phyloP scores from a whole-genome alignment of 2,113 vertebrate genomes.

The Lonchura striata region DNA sequence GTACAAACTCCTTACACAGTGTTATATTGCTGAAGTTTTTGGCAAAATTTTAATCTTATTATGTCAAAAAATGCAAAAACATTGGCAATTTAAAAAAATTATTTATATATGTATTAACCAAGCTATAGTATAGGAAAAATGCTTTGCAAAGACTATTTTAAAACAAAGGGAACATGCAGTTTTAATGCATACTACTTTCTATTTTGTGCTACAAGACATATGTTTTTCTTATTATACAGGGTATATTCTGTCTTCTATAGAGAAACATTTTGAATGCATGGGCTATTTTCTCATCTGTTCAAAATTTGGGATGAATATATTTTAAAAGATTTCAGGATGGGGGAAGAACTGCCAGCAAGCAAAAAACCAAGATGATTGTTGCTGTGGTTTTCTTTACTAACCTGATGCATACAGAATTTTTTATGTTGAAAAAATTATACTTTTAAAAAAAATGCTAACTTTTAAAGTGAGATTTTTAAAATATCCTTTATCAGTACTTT shows the following conservation, averaged over 20 bases:
- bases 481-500: background rate
- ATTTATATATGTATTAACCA: background rate
- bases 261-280: background rate
- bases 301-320: background rate
- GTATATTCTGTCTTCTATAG: background rate
- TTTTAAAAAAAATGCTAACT: background rate
- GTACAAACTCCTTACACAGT: background rate
- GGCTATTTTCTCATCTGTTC: background rate
- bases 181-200: background rate
- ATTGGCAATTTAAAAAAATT: background rate
- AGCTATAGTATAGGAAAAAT: background rate
- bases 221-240: background rate
- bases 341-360: background rate
- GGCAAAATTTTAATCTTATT: background rate
- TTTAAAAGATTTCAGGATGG: background rate
- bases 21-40: background rate
- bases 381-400: background rate
- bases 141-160: background rate
- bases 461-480: background rate
- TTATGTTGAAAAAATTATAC: background rate
- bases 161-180: background rate
- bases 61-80: background rate
- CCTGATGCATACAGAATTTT: background rate
- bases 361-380: background rate
- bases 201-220: background rate